Evolutionary conservation across 1,140 invertebrate species (phyloP), one percentile per base, ranked within the genome.

Genomic region (Pemphigus obesinymphae): DNA sequence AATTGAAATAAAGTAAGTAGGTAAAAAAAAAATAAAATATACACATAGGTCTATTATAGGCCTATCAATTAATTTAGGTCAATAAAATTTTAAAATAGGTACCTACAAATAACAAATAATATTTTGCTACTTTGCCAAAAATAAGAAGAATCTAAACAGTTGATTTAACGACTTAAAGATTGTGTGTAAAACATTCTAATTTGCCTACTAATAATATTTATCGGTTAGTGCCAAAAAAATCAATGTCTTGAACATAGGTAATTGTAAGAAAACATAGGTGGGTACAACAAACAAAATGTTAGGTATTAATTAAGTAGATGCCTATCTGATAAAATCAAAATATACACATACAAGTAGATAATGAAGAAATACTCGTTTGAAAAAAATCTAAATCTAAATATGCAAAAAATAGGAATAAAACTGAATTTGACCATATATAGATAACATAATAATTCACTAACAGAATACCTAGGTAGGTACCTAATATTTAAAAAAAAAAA

Each of bases 41-140:
- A 10, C 29, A 34, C 7, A 73, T n/a, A n/a, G n/a, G n/a, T n/a
- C n/a, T n/a, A n/a, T n/a, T n/a, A n/a, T n/a, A n/a, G n/a, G n/a
- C n/a, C n/a, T n/a, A n/a, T 73, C 45, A 20, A 10, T 20, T n/a
- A 20, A 72, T 50, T 50, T 73, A 50, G 70, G 70, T 50, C 70
- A 50, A 50, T 73, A 50, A 48, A 29, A 73, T 48, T 48, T 73
- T 73, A 31, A 73, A 73, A 45, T 72, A 72, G n/a, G 23, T 23
- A 45, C 43, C 43, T 5, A 7, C 43, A 45, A 45, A 45, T n/a
- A 70, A 45, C 37, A 70, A 66, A 70, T 70, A 26, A 11, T 50
- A 23, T 50, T 73, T 73, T 50, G 70, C 5, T 48, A 48, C 43
- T 50, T 73, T 73, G 70, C 70, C 70, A 73, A 73, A 73, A 31